Evolutionary conservation across 1,140 invertebrate genomes (phyloP), one percentile per base, ranked within the genome.

Genomic region (Chrysopa pallens): DNA sequence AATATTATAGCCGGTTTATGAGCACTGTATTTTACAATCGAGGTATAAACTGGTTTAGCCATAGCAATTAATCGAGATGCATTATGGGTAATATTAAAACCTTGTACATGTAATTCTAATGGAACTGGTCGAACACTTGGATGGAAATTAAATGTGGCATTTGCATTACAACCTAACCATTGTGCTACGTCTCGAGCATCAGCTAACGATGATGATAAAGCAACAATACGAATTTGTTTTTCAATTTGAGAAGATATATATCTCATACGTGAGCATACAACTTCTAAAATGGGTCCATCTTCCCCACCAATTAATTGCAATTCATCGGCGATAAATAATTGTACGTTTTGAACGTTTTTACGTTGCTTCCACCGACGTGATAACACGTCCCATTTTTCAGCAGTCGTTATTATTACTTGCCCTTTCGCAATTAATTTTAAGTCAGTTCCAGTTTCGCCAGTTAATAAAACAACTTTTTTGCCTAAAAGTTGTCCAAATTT

Each of bases 331-430:
- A 99, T 94, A 53, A 99, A 96, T 3, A 99, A 66, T 48, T 93
- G 87, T 4, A 98, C 80, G 53, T 92, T 95, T 57, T 98, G 94
- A 0, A 99, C 93, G 59, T 95, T 94, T 60, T 97, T 97, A 6
- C 95, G 71, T 54, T 98, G 92, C 58, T 98, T 99, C 96, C 96
- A 99, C 46, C 95, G 70, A 46, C 96, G 69, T 0, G 95, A 98
- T 0, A 99, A 63, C 7, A 98, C 87, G 63, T 99, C 95, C 96
- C 96, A 99, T 53, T 96, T 94, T 51, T 98, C 94, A 2, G 94
- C 92, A 0, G 93, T 98, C 11, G 87, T 86, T 41, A 99, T 82
- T 6, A 99, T 84, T 15, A 99, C 80, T 62, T 98, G 88, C 12
- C 88, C 93, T 59, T 92, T 86, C 17, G 82, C 84, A 2, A 90